Base-by-base conservation (phyloP, 1,140 invertebrate genomes). In the Drosophila bipectinata region DNA sequence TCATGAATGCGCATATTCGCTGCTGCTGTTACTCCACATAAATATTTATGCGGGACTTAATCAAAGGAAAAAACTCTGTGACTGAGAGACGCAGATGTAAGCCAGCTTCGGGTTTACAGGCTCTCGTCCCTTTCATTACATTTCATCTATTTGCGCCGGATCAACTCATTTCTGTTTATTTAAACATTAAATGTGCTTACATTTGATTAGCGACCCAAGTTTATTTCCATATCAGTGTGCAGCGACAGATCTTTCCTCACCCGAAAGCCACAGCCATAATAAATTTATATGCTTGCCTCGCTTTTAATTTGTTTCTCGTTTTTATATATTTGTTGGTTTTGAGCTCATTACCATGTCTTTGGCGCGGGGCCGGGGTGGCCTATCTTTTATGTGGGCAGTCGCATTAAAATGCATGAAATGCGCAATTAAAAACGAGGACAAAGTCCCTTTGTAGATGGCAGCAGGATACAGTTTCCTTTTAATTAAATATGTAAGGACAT, bases 31-130 rank as follows among this genome's bases (percentile, higher is more conserved):
- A 37, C 55, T 59, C 54, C 52, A 69, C 62, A 76, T 72, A 83
- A 87, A 88, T 87, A 87, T 87, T 87, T 88, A 88, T 88, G 71
- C 60, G 55, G 56, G 71, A 64, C 61, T 87, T 87, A 87, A 82
- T 87, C 82, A 63, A 74, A 62, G 44, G 34, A 4, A 52, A 39
- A 61, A 41, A 77, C 39, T 39, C 9, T 15, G 18, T 7, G 12
- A 45, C 10, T 4, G 8, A 9, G 26, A 53, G 34, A 21, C 48
- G 32, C 12, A 41, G 39, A n/a, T 18, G 14, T 55, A 30, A 59
- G 60, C 48, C 44, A 24, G 26, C 28, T 59, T 51, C 49, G 49
- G 49, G 59, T 41, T 54, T 61, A 49, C 24, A 37, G 44, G 32
- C 9, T 24, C 34, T 26, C 18, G 24, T 45, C 18, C 47, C 64